phyloP scores from a whole-genome alignment of 30 jellyfish, hydroid and myxozoan species.

The Chrysaora quinquecirrha region DNA sequence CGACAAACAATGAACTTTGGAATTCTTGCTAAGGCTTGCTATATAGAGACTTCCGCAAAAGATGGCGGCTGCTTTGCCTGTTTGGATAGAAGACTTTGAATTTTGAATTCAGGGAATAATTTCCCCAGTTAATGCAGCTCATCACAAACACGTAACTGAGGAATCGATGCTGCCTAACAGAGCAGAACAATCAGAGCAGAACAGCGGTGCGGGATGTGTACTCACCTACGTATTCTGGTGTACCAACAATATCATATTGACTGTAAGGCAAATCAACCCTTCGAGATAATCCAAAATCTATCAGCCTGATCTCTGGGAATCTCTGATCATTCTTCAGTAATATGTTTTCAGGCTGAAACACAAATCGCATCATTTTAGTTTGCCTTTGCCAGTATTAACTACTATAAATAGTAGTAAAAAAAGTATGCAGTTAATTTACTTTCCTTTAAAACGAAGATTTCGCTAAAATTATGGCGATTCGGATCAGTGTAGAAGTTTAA shows the following conservation, averaged over 20 bases:
- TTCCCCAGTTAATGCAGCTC: not conserved
- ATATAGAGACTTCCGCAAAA: not conserved
- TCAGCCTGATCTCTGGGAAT: conserved; percentile 96
- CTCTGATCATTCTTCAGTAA: conserved; percentile 66
- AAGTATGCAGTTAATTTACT: too few relatives aligned
- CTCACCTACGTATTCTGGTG: conserved; percentile 99
- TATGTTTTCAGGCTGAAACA: conserved; percentile 94
- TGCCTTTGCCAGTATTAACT: too few relatives aligned
- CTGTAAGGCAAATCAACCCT: conserved; percentile 96
- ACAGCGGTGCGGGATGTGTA: too few relatives aligned
- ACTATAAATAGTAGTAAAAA: too few relatives aligned
- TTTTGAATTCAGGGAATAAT: not conserved
- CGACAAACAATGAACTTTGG: not conserved
- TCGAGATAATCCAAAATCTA: conserved; percentile 97
- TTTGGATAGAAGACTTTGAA: not conserved
- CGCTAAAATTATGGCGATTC: too few relatives aligned
- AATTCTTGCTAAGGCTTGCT: not conserved
- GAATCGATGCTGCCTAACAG: too few relatives aligned
- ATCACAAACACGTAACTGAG: too few relatives aligned
- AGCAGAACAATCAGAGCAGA: too few relatives aligned
- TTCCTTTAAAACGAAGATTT: too few relatives aligned
- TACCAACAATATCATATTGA: conserved; percentile 99
- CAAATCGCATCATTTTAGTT: too few relatives aligned
- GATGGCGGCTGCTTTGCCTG: not conserved
- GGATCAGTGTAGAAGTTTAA: too few relatives aligned